These are phyloP conservation scores for Atta colombica DNA, from an alignment of 1,140 invertebrate species.

Conservation along the genomic window DNA sequence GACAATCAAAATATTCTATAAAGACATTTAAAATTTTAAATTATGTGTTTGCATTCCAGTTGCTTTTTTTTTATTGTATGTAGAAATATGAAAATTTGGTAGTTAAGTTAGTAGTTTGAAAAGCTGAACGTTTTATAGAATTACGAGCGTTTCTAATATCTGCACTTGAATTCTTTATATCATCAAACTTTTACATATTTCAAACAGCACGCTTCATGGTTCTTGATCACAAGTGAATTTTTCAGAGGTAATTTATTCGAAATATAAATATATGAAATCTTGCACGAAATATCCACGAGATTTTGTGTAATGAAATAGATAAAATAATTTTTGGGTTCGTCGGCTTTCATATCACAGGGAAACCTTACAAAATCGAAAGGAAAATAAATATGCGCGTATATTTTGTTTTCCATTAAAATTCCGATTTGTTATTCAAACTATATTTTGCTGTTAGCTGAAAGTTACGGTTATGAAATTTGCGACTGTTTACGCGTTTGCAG, in stretches of 20 bases:
- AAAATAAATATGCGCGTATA: background rate
- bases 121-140: background rate
- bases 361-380: background rate
- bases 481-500: background rate
- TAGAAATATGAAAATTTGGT: background rate
- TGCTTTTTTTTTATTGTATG: background rate
- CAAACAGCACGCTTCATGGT: background rate
- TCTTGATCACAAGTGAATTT: background rate
- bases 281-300: background rate
- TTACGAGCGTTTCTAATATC: background rate
- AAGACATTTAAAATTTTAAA: background rate
- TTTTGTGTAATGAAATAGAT: background rate
- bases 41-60: background rate
- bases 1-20: background rate
- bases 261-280: conserved; percentile 21
- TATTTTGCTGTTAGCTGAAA: background rate
- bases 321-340: background rate
- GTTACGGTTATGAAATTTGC: background rate
- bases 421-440: background rate
- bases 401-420: background rate
- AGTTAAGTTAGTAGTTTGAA: background rate
- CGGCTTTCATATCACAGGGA: background rate
- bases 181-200: conserved; percentile 21
- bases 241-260: background rate
- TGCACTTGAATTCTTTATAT: background rate